phyloP scores from a whole-genome alignment of 2,113 vertebrate genomes.

The Psammodynastes pulverulentus region DNA sequence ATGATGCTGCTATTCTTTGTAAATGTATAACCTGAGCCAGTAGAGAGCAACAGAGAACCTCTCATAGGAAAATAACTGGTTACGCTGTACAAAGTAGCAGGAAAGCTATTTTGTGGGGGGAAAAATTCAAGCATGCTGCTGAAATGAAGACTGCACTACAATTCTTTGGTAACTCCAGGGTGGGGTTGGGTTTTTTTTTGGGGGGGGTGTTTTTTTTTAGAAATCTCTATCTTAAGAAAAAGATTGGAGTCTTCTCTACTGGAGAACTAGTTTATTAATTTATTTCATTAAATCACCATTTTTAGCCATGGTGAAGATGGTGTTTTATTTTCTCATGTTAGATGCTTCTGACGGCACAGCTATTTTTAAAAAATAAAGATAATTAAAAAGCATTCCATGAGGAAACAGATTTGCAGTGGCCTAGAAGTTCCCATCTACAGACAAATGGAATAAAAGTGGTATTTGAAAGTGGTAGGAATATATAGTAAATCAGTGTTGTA shows the following conservation, averaged over 20 bases:
- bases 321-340: not conserved
- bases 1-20: not conserved
- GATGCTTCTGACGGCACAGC: not conserved
- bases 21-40: not conserved
- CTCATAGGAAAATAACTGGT: not conserved
- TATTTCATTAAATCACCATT: not conserved
- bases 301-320: not conserved
- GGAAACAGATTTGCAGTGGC: not conserved
- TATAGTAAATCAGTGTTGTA: not conserved
- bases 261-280: not conserved
- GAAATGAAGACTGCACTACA: not conserved
- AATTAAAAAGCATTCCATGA: not conserved
- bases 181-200: too few species aligned
- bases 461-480: not conserved
- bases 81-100: not conserved
- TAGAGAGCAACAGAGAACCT: not conserved
- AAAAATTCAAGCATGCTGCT: not conserved
- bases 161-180: not conserved
- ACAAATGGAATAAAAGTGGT: not conserved
- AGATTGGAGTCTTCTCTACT: not conserved
- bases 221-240: not conserved
- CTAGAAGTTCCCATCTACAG: not conserved
- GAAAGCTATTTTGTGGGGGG: not conserved
- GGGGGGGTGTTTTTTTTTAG: too few species aligned
- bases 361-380: not conserved